Base-by-base conservation (phyloP, 2,888 invertebrate species). In the Spisula solida region DNA sequence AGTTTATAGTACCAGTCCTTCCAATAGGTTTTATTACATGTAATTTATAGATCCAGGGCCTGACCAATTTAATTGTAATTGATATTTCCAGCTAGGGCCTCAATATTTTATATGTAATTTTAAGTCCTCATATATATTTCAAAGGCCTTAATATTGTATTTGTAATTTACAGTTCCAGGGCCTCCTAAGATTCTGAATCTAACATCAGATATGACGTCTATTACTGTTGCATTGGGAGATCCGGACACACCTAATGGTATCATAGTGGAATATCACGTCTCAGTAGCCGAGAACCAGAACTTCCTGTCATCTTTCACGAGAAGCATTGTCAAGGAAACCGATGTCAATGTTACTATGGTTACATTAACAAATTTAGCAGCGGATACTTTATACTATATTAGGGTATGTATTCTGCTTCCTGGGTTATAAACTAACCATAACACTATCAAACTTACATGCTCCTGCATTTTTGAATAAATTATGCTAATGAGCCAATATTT, bases 161-260 rank as follows among this genome's bases (percentile, higher is more conserved):
- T 51, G 6, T 51, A 51, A 10, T 51, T 4, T 51, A 1, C 92
- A 96, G 96, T 92, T 47, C 96, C 96, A 16, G 91, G 93, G 14
- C 84, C 94, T 12, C 95, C 95, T 5, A 79, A 78, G 8, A 93
- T 94, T 78, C 47, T 86, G 0, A 84, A 70, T 4, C 85, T 93
- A 29, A 86, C 66, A 12, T 82, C 93, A 18, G 87, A 88, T 6
- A 91, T 83, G 48, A 91, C 86, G 20, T 88, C 92, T 34, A 89
- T 95, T 20, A 92, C 81, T 16, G 92, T 96, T 25, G 91, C 87
- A 20, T 93, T 95, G 89, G 85, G 78, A 8, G 85, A 93, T 6
- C 96, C 95, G 8, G 75, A 31, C 8, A 91, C 92, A 5, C 89
- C 94, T 25, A 95, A 96, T 91, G 96, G 96, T 18, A 79, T 94